Base-by-base conservation (phyloP, 2,888 invertebrate genomes). In the Mesopsocus fuscifrons region DNA sequence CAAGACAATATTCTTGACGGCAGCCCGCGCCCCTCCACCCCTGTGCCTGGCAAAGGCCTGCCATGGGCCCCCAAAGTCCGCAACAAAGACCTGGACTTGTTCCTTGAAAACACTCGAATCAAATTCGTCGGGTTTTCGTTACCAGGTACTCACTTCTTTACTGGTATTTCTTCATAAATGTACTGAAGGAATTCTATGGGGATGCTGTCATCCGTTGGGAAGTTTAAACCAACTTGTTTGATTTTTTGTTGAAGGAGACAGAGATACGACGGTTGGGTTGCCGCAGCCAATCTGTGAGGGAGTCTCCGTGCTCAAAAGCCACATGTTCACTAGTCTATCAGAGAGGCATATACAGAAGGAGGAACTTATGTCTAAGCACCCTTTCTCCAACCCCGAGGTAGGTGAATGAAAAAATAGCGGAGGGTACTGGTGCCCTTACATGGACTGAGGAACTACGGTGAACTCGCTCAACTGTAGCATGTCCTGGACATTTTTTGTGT, bases 261-360 rank as follows among this genome's bases (percentile, higher is more conserved):
- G 80, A 44, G 77, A 77, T 47, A 92, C 92, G 42, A 67, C 94
- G 49, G 92, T 94, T 44, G 98, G 97, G 2, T 65, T 98, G 44
- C 98, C 98, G 1, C 82, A 85, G 54, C 95, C 97, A 0, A 95
- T 99, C 54, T 89, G 91, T 57, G 94, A 97, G 64, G 92, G 95
- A 22, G 81, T 97, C 23, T 79, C 80, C 54, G 88, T 89, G 44
- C 65, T 95, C 31, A 83, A 82, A 61, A 69, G 72, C 68, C 92
- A 95, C 57, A 79, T 94, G 69, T 97, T 97, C 59, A 77, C 82
- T 30, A 94, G 95, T 42, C 64, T 97, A 47, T 76, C 91, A 13
- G 95, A 97, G 64, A 65, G 91, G 44, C 95, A 97, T 64, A 78
- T 87, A 46, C 79, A 82, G 55, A 74, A 80, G 55, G 94, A 95